Percentiles rank a stretch among this genome's conserved stretches.
Conservation (phyloP, 2,888 invertebrate genomes). For the Cloeon dipterum region DNA sequence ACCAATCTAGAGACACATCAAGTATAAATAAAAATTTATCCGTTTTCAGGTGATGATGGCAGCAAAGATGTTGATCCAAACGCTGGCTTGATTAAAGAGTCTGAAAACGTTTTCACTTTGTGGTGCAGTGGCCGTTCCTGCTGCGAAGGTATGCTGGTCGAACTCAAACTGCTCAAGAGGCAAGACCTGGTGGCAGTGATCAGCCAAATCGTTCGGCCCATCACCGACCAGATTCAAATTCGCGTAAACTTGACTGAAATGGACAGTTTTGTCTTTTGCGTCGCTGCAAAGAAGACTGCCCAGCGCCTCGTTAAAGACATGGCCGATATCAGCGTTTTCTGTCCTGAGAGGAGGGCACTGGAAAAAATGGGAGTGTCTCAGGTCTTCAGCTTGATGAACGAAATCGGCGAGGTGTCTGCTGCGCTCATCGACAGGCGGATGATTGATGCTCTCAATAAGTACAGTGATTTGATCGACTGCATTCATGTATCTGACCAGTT, state of each 20-base stretch:
- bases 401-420: slow-evolving; percentile 70
- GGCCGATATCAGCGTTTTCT: slow-evolving; percentile 76
- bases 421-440: slow-evolving; percentile 66
- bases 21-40: too few relatives aligned
- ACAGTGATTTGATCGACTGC: slow-evolving; percentile 68
- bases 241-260: slow-evolving; percentile 74
- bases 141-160: slow-evolving; percentile 92
- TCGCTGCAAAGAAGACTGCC: slow-evolving; percentile 76
- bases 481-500: slow-evolving; percentile 95
- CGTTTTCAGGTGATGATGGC: slow-evolving; percentile 61
- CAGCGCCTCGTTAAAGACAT: slow-evolving; percentile 71
- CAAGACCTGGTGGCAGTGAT: slow-evolving; percentile 84
- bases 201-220: slow-evolving; percentile 57
- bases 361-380: slow-evolving; percentile 59
- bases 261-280: slow-evolving; percentile 81
- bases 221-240: slow-evolving; percentile 58
- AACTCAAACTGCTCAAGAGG: slow-evolving; percentile 81
- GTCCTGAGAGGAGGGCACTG: slow-evolving; percentile 56
- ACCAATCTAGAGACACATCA: too few relatives aligned
- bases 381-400: slow-evolving; percentile 58
- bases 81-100: slow-evolving; percentile 52
- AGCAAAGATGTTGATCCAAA: slow-evolving; percentile 36
- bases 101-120: slow-evolving; percentile 79
- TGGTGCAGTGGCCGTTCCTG: slow-evolving; percentile 93
- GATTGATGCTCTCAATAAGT: slow-evolving; percentile 51